Conservation (phyloP, 2,888 invertebrate species). For the Ptilodon capucinus region DNA sequence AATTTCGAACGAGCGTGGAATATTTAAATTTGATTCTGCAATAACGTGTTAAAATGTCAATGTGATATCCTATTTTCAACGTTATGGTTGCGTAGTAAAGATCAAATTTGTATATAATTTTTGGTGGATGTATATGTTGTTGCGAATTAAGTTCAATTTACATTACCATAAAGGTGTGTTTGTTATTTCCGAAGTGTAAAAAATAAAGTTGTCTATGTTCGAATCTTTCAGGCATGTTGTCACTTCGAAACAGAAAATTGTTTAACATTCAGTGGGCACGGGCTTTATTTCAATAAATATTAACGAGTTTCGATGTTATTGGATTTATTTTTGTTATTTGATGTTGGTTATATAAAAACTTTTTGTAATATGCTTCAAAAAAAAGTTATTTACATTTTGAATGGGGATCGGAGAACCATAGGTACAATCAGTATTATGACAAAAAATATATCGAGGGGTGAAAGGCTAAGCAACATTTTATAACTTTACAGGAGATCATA, state of each 20-base stretch:
- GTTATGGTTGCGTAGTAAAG: neutral
- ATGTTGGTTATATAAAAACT: slow-evolving; percentile 65
- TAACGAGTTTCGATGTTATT: slow-evolving; percentile 49
- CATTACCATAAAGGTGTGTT: neutral
- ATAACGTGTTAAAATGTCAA: neutral
- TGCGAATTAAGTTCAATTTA: neutral
- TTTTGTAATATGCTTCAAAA: slow-evolving; percentile 21
- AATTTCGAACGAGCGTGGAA: neutral
- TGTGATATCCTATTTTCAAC: neutral
- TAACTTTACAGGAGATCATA: too few species aligned
- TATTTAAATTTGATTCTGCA: neutral
- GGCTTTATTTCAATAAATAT: slow-evolving; percentile 56
- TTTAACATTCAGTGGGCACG: slow-evolving; percentile 45
- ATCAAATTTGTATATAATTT: neutral
- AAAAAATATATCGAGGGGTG: too few species aligned
- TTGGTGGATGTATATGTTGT: neutral
- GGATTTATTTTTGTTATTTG: slow-evolving; percentile 40
- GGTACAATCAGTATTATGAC: too few species aligned
- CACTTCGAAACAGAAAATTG: slow-evolving; percentile 47
- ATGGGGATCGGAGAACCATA: too few species aligned
- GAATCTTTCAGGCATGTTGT: slow-evolving; percentile 47
- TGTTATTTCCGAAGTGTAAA: neutral
- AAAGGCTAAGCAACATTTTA: too few species aligned
- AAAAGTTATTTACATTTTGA: neutral
- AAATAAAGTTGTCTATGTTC: slow-evolving; percentile 11